Evolutionary conservation across 2,888 invertebrate species (phyloP), one percentile per base, ranked within the genome.

Genomic region (Drosophila villosipedis): DNA sequence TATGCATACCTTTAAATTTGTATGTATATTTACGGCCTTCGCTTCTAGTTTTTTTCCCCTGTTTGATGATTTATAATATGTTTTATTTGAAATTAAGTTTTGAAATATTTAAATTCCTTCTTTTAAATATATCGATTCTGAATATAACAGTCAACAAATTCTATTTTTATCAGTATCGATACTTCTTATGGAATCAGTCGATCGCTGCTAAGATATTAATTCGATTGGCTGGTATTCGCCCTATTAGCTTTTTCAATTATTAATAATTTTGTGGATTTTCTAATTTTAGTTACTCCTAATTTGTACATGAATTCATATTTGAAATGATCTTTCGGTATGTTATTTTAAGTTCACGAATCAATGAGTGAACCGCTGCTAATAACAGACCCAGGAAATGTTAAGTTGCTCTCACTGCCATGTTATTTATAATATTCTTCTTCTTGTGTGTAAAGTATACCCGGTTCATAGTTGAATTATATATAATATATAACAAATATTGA

Each of bases 391-490:
- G 43, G 25, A 64, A 35, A 62, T 72, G 71, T 47, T 49, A 43
- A 59, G 72, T 54, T 37, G 39, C 28, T 31, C 16, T 35, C 30
- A n/a, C 41, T 66, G 59, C 47, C 54, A 49, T 72, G 43, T 41
- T 53, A 72, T 49, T 72, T 30, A 25, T 47, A 30, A 65, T 72
- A 54, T 41, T 64, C 65, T 61, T 65, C 65, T 43, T 70, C 37
- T 33, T 50, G 52, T 43, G 43, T 19, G 35, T 62, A 54, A 41
- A 66, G 53, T 41, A 60, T 68, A 54, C 78, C 77, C 77, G 77
- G 77, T 70, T 62, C 55, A 30, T 7, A 37, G 33, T 68, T 54
- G 19, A 58, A 61, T 62, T 60, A 59, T 49, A 59, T 62, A 66
- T 57, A 61, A 65, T 57, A 62, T 49, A 62, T 62, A 62, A 53